Evolutionary conservation across 2,113 vertebrate species (phyloP).

Genomic region (Chlorodrepanis virens): DNA sequence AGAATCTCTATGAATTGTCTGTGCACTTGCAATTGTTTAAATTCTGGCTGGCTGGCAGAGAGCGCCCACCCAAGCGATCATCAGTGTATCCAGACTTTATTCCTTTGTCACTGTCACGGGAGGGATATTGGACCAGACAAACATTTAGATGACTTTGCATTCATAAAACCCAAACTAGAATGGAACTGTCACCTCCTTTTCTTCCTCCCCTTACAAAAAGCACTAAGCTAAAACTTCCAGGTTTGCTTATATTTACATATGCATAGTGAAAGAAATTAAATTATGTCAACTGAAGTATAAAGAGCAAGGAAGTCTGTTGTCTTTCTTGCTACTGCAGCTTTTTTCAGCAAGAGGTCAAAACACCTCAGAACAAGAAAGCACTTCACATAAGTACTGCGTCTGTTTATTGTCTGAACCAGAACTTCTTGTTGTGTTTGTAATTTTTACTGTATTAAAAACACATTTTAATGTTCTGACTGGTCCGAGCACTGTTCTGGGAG

Average conservation of each 20-base stretch:
- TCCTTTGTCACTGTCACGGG: not conserved
- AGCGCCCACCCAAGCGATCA: not conserved
- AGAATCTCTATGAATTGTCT: not conserved
- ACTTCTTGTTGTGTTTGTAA: not conserved
- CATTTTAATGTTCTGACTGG: not conserved
- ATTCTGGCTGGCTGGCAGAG: not conserved
- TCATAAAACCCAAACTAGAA: not conserved
- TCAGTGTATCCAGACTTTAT: not conserved
- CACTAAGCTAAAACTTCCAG: not conserved
- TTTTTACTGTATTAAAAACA: not conserved
- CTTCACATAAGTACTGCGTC: not conserved
- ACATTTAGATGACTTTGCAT: not conserved
- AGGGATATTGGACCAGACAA: not conserved
- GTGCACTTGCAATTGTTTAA: not conserved
- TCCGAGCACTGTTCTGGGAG: not conserved
- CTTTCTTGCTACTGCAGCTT: not conserved
- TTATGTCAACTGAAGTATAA: not conserved
- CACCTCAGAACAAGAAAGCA: not conserved
- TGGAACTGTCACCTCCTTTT: not conserved
- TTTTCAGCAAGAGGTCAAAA: not conserved
- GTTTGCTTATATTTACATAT: not conserved
- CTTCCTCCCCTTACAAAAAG: not conserved
- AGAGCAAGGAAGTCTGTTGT: not conserved
- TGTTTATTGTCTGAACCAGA: not conserved
- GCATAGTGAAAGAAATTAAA: not conserved